Evolutionary conservation across 2,888 invertebrate genomes (phyloP).

Genomic region (Reticulitermes lucifugus): DNA sequence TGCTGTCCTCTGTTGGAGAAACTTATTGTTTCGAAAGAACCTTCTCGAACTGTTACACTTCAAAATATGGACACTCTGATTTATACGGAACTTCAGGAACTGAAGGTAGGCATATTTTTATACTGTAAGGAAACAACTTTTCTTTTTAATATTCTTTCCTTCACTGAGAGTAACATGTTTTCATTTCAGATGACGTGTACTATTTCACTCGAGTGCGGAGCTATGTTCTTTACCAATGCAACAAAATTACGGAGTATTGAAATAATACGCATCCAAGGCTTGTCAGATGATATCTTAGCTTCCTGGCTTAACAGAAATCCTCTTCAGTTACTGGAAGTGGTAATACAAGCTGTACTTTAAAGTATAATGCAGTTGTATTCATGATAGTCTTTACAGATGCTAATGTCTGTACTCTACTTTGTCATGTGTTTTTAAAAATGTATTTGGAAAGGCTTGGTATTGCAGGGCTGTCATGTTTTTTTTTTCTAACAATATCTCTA

Average conservation of each 20-base stretch:
- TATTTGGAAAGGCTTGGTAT: too few species aligned
- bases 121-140: neutral
- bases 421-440: too few species aligned
- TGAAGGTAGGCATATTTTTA: slow-evolving; percentile 18
- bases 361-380: too few species aligned
- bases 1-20: slow-evolving; percentile 43
- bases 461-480: too few species aligned
- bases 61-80: neutral
- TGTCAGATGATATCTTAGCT: slow-evolving; percentile 43
- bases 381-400: too few species aligned
- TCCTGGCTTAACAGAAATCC: slow-evolving; percentile 47
- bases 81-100: slow-evolving; percentile 24
- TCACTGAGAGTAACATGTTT: too few species aligned
- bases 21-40: slow-evolving; percentile 40
- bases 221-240: slow-evolving; percentile 40
- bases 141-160: too few species aligned
- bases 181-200: slow-evolving; percentile 38
- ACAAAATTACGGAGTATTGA: slow-evolving; percentile 44
- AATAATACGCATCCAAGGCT: slow-evolving; percentile 44
- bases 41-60: slow-evolving; percentile 33
- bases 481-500: too few species aligned
- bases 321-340: slow-evolving; percentile 42
- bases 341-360: neutral
- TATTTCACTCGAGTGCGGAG: slow-evolving; percentile 45
- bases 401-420: too few species aligned